Base-by-base conservation (phyloP, 2,113 vertebrate species). In the Spilogale gracilis region DNA sequence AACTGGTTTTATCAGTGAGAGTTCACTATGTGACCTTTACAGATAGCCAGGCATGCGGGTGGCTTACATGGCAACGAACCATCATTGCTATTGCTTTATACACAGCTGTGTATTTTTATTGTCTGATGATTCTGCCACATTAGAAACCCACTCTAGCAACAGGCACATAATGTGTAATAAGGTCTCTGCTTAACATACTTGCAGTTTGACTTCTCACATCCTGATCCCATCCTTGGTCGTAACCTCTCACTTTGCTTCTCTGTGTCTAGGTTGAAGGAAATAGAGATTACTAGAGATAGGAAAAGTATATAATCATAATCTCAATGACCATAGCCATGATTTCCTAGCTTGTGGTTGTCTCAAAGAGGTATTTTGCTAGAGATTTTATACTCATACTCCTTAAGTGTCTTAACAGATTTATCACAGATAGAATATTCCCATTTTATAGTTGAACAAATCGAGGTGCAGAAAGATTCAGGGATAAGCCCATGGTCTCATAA, bases 21-120 rank as follows among this genome's bases (percentile, higher is more conserved):
- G 63, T 73, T 95, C 27, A 92, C 81, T 76, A 54, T n/a, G 63
- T 82, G 65, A 80, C 76, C 82, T 94, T 95, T 94, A 91, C 81
- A 71, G 60, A 67, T 2, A 80, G 82, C 9, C 10, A 52, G 17
- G 5, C 58, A 73, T 54, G 50, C 94, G 18, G 9, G 6, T 78
- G 56, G 20, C 27, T 94, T 76, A 56, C 16, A 56, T n/a, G 60
- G 60, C 82, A 71, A 82, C 43, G 69, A 92, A 58, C 45, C 3
- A 10, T 65, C 4, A 27, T 3, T 45, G 1, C 18, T n/a, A 14
- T 50, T 25, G 30, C 3, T 56, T 89, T 61, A 79, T n/a, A 11
- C n/a, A 25, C 21, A 87, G 25, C 18, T 25, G 20, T 74, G 45
- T 38, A 52, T 56, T 96, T 80, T 96, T 80, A 89, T 76, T 84